Evolutionary conservation across 2,888 invertebrate species (phyloP), one percentile per base, ranked within the genome.

Genomic region (Dolichopus griseipennis): DNA sequence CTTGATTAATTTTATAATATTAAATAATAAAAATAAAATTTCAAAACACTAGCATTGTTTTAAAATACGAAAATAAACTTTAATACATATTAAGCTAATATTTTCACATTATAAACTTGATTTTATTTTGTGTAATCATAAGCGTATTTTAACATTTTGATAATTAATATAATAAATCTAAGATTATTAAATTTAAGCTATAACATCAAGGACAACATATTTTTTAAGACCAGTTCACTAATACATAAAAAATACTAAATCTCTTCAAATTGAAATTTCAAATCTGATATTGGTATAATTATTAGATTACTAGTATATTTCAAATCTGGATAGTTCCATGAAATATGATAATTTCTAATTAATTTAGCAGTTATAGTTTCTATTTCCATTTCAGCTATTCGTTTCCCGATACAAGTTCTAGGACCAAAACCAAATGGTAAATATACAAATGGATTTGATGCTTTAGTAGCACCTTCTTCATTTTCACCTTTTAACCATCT

Each of bases 301-400:
- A 83, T 78, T 37, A 79, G 74, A 27, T 71, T 75, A 69, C 74
- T 76, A 12, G 73, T 74, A 61, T 78, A 79, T 65, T 76, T 73
- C 34, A 79, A 62, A 2, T 70, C 71, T 8, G 73, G 66, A 0
- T 73, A 69, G 66, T 75, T 61, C 78, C 78, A 79, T 21, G 71
- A 74, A 15, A 80, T 66, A 22, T 69, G 70, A 67, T 82, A 83
- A 66, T 76, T 75, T 18, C 80, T 74, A 21, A 83, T 21, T 8
- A 79, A 68, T 8, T 75, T 84, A 21, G 83, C 80, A 37, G 84
- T 69, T 0, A 87, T 76, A 1, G 82, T 83, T 77, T 87, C 86
- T 68, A 90, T 84, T 78, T 90, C 91, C 74, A 91, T 82, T 75
- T 90, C 89, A 0, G 91, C 91, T 70, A 92, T 87, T 74, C 91